Evolutionary conservation across 2,888 invertebrate species (phyloP), one percentile per base, ranked within the genome.

Genomic region (Idaea straminata): DNA sequence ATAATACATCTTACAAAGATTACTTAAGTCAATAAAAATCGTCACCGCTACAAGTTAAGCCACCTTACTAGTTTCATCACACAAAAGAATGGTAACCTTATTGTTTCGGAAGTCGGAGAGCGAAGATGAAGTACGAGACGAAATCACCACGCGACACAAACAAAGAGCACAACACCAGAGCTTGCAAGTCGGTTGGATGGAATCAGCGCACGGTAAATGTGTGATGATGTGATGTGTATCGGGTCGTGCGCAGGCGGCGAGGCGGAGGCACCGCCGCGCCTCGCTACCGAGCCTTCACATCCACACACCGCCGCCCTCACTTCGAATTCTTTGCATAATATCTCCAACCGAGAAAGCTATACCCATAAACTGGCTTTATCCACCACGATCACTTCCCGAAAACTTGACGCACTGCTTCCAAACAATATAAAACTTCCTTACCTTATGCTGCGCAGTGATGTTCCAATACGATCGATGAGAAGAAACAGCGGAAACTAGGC

Each of bases 371-470:
- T 74, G 72, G 61, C 66, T 68, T 64, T 78, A 78, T 77, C 73
- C 72, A 77, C 77, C 72, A 78, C 83, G 83, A 81, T 81, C 89
- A 90, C 89, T 88, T 82, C 83, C 76, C 82, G 75, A 77, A 81
- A 83, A 77, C 75, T 65, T 70, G 15, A 75, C 74, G 77, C 89
- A 90, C 91, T 87, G 88, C 84, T 83, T 88, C 87, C 86, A 80
- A 84, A 86, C 77, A 84, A 87, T 80, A 82, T 84, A 84, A 87
- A 88, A 83, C 72, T 77, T 81, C 78, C 92, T 92, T 92, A 92
- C 92, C 92, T 92, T 88, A 82, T 88, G 89, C 88, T 89, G 89
- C 90, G 91, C 88, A 91, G 92, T 88, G 92, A 90, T 91, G 88
- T 88, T 83, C 82, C 85, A 83, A 85, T 85, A 82, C 90, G 90